Evolutionary conservation across 2,797 vertebrate genomes (phyloP).

Genomic region (Cirrhinus mrigala): DNA sequence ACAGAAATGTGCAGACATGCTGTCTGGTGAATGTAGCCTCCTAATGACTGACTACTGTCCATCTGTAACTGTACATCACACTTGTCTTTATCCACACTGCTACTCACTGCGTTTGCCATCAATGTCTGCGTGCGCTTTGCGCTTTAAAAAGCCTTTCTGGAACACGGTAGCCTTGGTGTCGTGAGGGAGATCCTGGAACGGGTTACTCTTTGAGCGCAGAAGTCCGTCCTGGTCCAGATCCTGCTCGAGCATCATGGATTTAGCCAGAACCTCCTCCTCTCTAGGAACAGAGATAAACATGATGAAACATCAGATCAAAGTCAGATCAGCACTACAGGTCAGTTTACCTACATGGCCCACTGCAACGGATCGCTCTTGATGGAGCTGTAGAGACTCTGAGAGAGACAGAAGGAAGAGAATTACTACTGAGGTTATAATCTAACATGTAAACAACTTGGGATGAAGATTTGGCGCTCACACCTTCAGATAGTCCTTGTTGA

Average conservation of each 20-base stretch:
- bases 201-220: conserved; percentile 81
- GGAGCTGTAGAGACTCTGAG: conserved; percentile 85
- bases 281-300: conserved; percentile 66
- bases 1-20: not conserved
- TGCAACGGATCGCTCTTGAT: conserved; percentile 87
- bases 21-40: not conserved
- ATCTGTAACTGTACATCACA: not conserved
- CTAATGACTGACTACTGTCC: too few relatives aligned
- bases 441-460: not conserved
- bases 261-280: conserved; percentile 79
- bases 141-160: conserved; percentile 86
- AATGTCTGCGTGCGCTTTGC: conserved; percentile 89
- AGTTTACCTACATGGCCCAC: conserved; percentile 88
- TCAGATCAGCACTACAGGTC: not conserved
- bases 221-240: conserved; percentile 55
- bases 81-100: not conserved
- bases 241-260: conserved; percentile 66
- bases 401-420: conserved; percentile 18
- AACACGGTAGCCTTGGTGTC: conserved; percentile 80
- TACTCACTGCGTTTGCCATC: conserved; percentile 94
- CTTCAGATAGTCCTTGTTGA: conserved; percentile 87
- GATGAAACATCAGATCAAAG: not conserved
- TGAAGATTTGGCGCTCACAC: conserved; percentile 66
- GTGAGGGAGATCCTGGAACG: conserved; percentile 83
- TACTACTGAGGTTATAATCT: not conserved